Percentiles rank a stretch among this genome's conserved stretches.
phyloP scores from a whole-genome alignment of 2,888 invertebrate species.

The Lasioglossum morio region DNA sequence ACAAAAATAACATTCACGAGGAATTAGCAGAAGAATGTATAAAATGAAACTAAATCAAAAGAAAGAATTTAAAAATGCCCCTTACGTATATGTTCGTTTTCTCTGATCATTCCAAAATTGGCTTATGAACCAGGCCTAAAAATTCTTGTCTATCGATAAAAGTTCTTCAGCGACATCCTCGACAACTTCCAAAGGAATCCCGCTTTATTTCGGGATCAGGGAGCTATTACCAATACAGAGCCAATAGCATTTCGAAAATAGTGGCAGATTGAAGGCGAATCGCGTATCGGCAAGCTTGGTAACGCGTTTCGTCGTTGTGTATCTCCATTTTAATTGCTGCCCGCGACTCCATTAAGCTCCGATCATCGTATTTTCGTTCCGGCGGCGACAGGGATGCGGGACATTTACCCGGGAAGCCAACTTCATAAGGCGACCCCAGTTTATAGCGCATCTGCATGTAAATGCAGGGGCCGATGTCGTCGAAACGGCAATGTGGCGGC shows the following conservation, averaged over 20 bases:
- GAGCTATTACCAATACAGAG: not conserved
- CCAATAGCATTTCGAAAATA: not conserved
- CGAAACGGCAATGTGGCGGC: conserved; percentile 17
- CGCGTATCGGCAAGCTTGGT: not conserved
- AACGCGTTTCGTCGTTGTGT: not conserved
- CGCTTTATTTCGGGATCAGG: fast-evolving
- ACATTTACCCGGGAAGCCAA: conserved; percentile 30
- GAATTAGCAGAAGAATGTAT: no score
- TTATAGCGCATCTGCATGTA: conserved; percentile 64
- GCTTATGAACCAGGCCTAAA: not conserved
- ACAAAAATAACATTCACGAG: no score
- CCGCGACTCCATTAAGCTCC: conserved; percentile 10
- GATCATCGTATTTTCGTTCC: conserved; percentile 28
- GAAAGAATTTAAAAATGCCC: no score
- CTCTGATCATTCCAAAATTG: not conserved
- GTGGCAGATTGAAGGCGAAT: not conserved
- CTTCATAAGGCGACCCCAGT: conserved; percentile 52
- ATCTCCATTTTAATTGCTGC: conserved; percentile 32
- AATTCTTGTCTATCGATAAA: not conserved
- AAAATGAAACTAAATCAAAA: no score
- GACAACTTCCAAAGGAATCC: not conserved
- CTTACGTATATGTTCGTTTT: not conserved
- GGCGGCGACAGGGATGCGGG: conserved; percentile 4
- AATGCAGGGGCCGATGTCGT: conserved; percentile 52
- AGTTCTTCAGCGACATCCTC: not conserved